Evolutionary conservation across 30 jellyfish, hydroid and myxozoan species (phyloP), one percentile per base, ranked within the genome.

Genomic region (Hydractinia symbiolongicarpus): DNA sequence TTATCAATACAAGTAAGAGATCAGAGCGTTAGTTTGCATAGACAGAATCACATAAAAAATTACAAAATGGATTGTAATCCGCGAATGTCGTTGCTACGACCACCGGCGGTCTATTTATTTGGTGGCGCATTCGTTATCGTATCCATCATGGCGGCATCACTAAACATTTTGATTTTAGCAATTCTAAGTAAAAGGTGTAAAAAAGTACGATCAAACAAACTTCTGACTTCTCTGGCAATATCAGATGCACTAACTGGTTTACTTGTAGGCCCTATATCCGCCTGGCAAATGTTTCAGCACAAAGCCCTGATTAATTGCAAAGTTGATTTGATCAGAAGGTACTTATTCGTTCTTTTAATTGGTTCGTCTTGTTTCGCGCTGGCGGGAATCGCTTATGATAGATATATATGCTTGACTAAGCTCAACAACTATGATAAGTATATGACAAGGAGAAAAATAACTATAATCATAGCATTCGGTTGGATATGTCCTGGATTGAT

Each of bases 401-500:
- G 71, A 14, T 72, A 72, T 72, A 9, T 72, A 44, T 50, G 30
- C 10, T 21, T 72, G 55, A 72, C 81, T 54, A 72, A 72, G 61
- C 61, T 72, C 15, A 8, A 14, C 15, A 72, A 72, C 55, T 50
- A 72, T 3, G 50, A 72, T 9, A 11, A 50, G 50, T 19, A 19
- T 14, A 72, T 72, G 81, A 72, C 61, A 8, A 21, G 19, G 71
- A 7, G 71, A 50, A 21, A 50, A 21, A 60, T 54, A n/a, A 50
- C 11, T 19, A 19, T 19, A n/a, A n/a, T 72, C 8, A 72, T 72
- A 6, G 72, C 55, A 19, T 19, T 72, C 7, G 30, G 61, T 16
- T 72, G 81, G 81, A 9, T 72, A 19, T 9, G 30, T 50, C 81
- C 81, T 72, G 81, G 76, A 66, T 6, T 66, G 50, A 66, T 66